Conservation (phyloP, 2,888 invertebrate species). For the Coleophora flavipennella region DNA sequence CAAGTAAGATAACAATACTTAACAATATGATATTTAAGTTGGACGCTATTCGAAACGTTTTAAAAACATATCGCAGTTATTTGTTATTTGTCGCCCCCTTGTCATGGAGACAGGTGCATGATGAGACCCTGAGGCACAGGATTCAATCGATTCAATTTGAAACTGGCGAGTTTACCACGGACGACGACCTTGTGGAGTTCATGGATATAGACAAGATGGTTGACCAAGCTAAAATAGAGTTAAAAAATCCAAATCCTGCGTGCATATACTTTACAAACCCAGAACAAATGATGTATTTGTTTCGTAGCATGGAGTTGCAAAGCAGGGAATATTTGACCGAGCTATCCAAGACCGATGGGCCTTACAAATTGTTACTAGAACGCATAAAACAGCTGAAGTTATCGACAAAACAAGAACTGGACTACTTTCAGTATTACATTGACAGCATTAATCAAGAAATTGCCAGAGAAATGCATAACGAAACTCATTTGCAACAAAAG, state of each 20-base stretch:
- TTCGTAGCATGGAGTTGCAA: constrained; percentile 59
- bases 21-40: constrained; percentile 58
- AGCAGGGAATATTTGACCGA: constrained; percentile 61
- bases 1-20: constrained; percentile 41
- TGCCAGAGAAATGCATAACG: constrained; percentile 46
- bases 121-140: constrained; percentile 44
- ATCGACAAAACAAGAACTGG: constrained; percentile 46
- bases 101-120: constrained; percentile 52
- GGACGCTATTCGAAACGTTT: constrained; percentile 49
- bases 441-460: constrained; percentile 47
- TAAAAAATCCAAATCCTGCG: constrained; percentile 39
- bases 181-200: constrained; percentile 53
- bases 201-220: constrained; percentile 57
- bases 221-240: constrained; percentile 45
- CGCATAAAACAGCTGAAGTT: constrained; percentile 46
- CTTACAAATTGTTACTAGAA: constrained; percentile 39
- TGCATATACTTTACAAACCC: constrained; percentile 44
- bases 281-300: constrained; percentile 52
- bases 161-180: constrained; percentile 46
- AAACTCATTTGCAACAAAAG: constrained; percentile 48
- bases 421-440: constrained; percentile 61
- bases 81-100: constrained; percentile 57
- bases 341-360: constrained; percentile 48
- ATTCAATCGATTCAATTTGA: constrained; percentile 54
- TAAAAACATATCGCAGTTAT: constrained; percentile 55